Base-by-base conservation (phyloP, 2,888 invertebrate species). In the Drosophila paucipuncta region DNA sequence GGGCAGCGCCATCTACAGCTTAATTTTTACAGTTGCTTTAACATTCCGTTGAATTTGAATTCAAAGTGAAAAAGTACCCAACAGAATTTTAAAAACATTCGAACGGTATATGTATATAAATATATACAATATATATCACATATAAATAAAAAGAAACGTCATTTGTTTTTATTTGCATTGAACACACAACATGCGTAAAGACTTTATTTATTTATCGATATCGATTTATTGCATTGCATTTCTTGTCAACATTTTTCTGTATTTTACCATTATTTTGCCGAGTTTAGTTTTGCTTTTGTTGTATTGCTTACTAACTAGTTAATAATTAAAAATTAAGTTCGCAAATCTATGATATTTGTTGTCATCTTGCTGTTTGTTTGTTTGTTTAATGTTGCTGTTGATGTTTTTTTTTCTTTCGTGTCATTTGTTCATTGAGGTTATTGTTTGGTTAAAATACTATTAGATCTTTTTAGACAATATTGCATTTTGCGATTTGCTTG, bases 161-260 rank as follows among this genome's bases (percentile, higher is more conserved):
- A 30, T 55, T 68, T 50, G 43, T 31, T 30, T 70, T 74, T 75
- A 79, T 78, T 90, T 84, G 79, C 80, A 89, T 87, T 89, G 81
- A 89, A 89, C 91, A 87, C 87, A 90, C 88, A 89, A 89, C 91
- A 83, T 83, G 89, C 73, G 83, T 89, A 90, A 90, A 84, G 85
- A 89, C 73, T 88, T 89, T 88, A 87, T 87, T 88, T 84, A 89
- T 79, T 82, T 75, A 83, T 83, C 85, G 87, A 65, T 85, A 83
- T 89, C 89, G 81, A 84, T 87, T 88, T 90, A 89, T 90, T 90
- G 91, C 91, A 91, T 90, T 76, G 60, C 58, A 72, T 82, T 60
- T 75, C 55, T 69, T 76, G 62, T 81, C 75, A 89, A 82, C 80
- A 80, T 66, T 68, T 70, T 72, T 58, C 25, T 62, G 63, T 59